Base-by-base conservation (phyloP, 1,140 invertebrate species). In the Zaprionus tsacasi region DNA sequence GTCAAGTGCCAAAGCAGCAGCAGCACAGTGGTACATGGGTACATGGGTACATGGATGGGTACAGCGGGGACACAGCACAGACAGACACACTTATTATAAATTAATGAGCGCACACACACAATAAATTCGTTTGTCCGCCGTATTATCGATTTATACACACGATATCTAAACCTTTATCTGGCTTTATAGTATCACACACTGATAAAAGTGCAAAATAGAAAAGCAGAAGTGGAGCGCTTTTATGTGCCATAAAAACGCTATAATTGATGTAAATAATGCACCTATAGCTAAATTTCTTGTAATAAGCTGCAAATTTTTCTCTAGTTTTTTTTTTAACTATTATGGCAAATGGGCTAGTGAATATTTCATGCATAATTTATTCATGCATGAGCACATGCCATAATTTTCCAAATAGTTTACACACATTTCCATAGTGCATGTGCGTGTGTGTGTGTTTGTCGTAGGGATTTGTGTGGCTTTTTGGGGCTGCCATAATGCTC, bases 391-490 rank as follows among this genome's bases (percentile, higher is more conserved):
- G 35, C 63, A 52, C n/a, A 67, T 43, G 36, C 63, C 55, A 72
- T 45, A 45, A 45, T 72, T 72, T 33, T 33, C 43, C 35, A 38
- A 54, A 66, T 67, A 40, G 27, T 45, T 55, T 55, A 55, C 33
- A 35, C 1, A 35, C 30, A 50, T 60, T 55, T 66, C 48, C 54
- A 72, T 17, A 43, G 36, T 54, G 56, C 57, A 54, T 45, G 38
- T 60, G 36, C 11, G 10, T 40, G 38, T 6, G 38, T 40, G 38
- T 40, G 38, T 40, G 13, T 40, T 64, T 68, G 52, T 54, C 70
- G 36, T 63, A 55, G 60, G 70, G 76, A 75, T 78, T 61, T 78
- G 45, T 52, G 35, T 35, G 54, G 10, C 6, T 33, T 57, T 35
- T 43, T 38, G 43, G 52, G 8, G 21, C 54, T 57, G n/a, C 50